Evolutionary conservation across 1,140 invertebrate species (phyloP), one percentile per base, ranked within the genome.

Genomic region (Heliconius nattereri): DNA sequence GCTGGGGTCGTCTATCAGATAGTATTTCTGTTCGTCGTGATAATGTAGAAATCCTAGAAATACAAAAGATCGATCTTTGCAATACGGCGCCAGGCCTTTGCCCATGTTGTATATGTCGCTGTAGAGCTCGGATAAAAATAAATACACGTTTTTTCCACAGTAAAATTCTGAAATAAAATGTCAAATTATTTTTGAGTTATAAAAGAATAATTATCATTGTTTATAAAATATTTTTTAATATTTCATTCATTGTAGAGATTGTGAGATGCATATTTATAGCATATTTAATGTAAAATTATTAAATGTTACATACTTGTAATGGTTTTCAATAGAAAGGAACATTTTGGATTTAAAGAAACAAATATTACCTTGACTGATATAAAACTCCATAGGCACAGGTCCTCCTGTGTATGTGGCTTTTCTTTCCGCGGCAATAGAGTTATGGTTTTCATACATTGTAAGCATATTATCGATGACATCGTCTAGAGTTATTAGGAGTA

Each of bases 361-460:
- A n/a, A 70, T 19, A 19, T 23, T 85, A 92, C 92, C 92, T 91
- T 92, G 91, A 54, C 92, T 92, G 7, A 94, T 76, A 84, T 94
- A 94, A 81, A 94, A 93, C 70, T 94, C 92, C 84, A 89, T 91
- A 0, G 92, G 92, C 0, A 94, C 92, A 0, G 92, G 90, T 2
- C 92, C 92, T 7, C 91, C 92, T 0, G 89, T 90, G 80, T 92
- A 92, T 0, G 91, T 93, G 2, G 92, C 88, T 66, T 90, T 90
- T 45, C 91, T 85, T 79, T 93, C 92, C 8, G 92, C 90, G 3
- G 89, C 89, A n/a, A 94, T 90, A 0, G 92, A 89, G 82, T 94
- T 93, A 78, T 94, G 92, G 81, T 93, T 94, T 70, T 94, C 92
- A 60, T 94, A 94, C 92, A 94, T 94, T 0, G 91, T 90, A 66